phyloP scores from a whole-genome alignment of 2,113 vertebrate species.

The Copsychus sechellarum region DNA sequence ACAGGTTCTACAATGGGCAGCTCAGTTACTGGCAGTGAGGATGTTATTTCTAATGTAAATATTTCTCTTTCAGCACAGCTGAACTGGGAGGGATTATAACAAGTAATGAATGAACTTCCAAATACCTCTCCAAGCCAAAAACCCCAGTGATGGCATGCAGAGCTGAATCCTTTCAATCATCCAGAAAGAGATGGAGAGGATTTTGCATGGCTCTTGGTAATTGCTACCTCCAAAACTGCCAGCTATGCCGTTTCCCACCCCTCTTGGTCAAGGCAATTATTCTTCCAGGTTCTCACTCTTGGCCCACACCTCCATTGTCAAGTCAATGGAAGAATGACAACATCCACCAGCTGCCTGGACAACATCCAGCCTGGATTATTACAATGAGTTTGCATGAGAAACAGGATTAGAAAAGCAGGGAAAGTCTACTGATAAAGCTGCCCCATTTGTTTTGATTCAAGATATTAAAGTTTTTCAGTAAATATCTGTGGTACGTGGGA shows the following conservation, averaged over 20 bases:
- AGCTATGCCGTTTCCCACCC: slow-evolving; percentile 15
- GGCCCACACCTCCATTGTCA: slow-evolving; percentile 45
- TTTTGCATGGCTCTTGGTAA: slow-evolving; percentile 6
- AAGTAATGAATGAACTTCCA: slow-evolving; percentile 62
- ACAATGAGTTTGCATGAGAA: slow-evolving; percentile 54
- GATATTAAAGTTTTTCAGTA: neutral
- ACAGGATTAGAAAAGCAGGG: slow-evolving; percentile 43
- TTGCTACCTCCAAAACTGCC: slow-evolving; percentile 6
- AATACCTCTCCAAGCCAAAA: slow-evolving; percentile 35
- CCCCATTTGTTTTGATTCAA: slow-evolving; percentile 49
- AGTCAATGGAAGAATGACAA: slow-evolving; percentile 60
- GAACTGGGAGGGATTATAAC: slow-evolving; percentile 47
- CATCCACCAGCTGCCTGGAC: slow-evolving; percentile 64
- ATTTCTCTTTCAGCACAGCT: slow-evolving; percentile 52
- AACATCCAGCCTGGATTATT: slow-evolving; percentile 47
- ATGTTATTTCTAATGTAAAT: slow-evolving; percentile 56
- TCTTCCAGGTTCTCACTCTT: slow-evolving; percentile 50
- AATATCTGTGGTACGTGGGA: neutral
- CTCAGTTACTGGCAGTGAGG: slow-evolving; percentile 38
- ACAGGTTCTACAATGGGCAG: slow-evolving; percentile 26
- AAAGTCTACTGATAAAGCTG: slow-evolving; percentile 50
- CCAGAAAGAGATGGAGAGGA: slow-evolving; percentile 30
- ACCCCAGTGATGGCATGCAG: slow-evolving; percentile 35
- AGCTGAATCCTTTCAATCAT: slow-evolving; percentile 38
- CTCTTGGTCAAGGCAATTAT: slow-evolving; percentile 32